Conservation (phyloP, 2,888 invertebrate genomes). For the Rotaria socialis region DNA sequence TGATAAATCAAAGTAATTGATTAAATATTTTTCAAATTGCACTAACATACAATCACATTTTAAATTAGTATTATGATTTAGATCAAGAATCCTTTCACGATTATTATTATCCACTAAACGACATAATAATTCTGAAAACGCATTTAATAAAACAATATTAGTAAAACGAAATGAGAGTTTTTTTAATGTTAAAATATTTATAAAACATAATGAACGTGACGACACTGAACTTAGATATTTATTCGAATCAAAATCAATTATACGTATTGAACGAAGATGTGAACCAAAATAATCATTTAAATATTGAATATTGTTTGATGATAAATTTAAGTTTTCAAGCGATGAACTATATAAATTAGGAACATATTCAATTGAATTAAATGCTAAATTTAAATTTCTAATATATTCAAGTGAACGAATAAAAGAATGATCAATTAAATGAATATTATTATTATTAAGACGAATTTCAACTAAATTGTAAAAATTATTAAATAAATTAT, state of each 20-base stretch:
- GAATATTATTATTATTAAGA: conserved; percentile 1
- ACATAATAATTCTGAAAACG: background rate
- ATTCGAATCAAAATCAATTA: conserved; percentile 2
- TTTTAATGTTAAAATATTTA: background rate
- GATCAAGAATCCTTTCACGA: background rate
- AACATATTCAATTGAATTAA: background rate
- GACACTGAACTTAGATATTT: background rate
- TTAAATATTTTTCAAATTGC: background rate
- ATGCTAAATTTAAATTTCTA: background rate
- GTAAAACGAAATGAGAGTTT: background rate
- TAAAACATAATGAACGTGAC: background rate
- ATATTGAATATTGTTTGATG: background rate
- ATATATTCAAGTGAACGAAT: background rate
- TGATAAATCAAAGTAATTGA: background rate
- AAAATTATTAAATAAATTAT: background rate
- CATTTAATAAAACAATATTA: background rate
- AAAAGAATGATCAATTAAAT: conserved; percentile 28
- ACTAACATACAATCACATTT: conserved; percentile 33
- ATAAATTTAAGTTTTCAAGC: background rate
- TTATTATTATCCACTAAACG: background rate
- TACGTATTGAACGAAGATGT: background rate
- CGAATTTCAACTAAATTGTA: background rate
- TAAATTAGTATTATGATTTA: background rate
- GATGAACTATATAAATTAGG: background rate
- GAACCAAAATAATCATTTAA: background rate